These are phyloP conservation scores for Ambastaia sidthimunki DNA, from an alignment of 2,797 vertebrate genomes.

Conservation along the genomic window DNA sequence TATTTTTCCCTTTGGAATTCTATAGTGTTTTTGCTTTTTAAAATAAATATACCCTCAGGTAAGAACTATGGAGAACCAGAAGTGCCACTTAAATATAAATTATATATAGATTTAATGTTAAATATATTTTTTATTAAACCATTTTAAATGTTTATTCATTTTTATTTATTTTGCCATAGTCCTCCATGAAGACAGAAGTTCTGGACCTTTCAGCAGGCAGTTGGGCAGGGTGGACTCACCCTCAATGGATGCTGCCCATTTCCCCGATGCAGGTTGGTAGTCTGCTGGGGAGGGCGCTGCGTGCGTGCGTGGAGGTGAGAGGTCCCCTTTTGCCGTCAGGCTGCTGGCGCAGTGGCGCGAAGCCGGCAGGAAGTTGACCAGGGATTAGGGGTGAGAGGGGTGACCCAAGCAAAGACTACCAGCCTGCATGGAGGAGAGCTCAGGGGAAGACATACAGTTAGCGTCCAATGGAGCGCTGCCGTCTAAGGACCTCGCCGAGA, in stretches of 20 bases:
- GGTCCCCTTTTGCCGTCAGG: constrained; percentile 72
- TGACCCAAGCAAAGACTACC: constrained; percentile 80
- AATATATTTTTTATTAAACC: too few species aligned
- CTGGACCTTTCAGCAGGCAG: constrained; percentile 70
- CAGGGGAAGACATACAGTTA: constrained; percentile 81
- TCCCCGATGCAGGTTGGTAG: constrained; percentile 85
- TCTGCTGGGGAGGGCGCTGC: constrained; percentile 80
- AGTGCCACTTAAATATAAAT: too few species aligned
- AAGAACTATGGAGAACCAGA: background rate
- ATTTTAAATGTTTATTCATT: background rate
- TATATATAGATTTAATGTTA: too few species aligned
- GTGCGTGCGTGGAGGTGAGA: constrained; percentile 82
- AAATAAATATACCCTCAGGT: background rate
- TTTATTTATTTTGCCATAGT: background rate
- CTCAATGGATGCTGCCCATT: constrained; percentile 72
- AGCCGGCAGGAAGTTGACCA: constrained; percentile 63
- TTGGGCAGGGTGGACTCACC: constrained; percentile 77
- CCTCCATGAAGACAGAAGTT: constrained; percentile 23
- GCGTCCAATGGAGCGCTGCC: constrained; percentile 57
- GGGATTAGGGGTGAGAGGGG: constrained; percentile 45
- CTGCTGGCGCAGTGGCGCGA: constrained; percentile 77
- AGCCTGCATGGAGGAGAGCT: constrained; percentile 85
- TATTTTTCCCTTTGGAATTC: constrained; percentile 2
- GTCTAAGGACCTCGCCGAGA: constrained; percentile 26
- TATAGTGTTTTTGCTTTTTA: background rate